Evolutionary conservation across 30 jellyfish, hydroid and myxozoan genomes (phyloP), one percentile per base, ranked within the genome.

Genomic region (Aurelia aurita): DNA sequence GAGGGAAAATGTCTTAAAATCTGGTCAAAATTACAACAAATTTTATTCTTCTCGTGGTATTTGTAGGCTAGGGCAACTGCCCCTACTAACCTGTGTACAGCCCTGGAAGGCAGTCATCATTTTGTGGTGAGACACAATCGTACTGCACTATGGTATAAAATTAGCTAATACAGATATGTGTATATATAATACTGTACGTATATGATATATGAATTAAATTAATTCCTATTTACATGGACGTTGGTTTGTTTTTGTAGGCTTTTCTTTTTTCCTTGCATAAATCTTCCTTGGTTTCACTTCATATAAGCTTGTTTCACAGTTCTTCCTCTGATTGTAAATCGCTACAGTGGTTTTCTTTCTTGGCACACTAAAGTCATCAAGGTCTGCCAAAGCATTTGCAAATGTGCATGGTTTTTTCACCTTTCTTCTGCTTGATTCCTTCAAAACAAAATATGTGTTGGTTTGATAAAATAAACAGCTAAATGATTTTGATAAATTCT

Each of bases 331-430:
- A 32, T 62, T 20, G 20, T 21, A 62, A 25, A 62, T 3, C 13
- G 26, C 7, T 5, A 62, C 74, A 62, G 19, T 32, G 35, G 28
- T 5, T 9, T 62, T 62, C 15, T 62, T 62, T 20, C 35, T 62
- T 62, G 74, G 20, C 13, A 18, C 74, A 16, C 74, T 39, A 14
- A 21, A 39, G 20, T 6, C 28, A 16, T 62, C 74, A 18, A 62
- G 74, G 49, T 62, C 74, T 18, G 74, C 74, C 35, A 62, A 39
- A 62, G 74, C 74, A 15, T 62, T 47, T 62, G 28, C 46, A 62
- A 62, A 62, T 21, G 74, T 15, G 34, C 74, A 62, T 21, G 32
- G 32, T 39, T 62, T 62, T 62, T 62, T 62, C 47, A 35, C 47
- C 34, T 62, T 62, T 8, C 49, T n/a, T 19, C 34, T 62, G 7